Evolutionary conservation across 1,140 invertebrate genomes (phyloP).

Genomic region (Drosophila lowei): DNA sequence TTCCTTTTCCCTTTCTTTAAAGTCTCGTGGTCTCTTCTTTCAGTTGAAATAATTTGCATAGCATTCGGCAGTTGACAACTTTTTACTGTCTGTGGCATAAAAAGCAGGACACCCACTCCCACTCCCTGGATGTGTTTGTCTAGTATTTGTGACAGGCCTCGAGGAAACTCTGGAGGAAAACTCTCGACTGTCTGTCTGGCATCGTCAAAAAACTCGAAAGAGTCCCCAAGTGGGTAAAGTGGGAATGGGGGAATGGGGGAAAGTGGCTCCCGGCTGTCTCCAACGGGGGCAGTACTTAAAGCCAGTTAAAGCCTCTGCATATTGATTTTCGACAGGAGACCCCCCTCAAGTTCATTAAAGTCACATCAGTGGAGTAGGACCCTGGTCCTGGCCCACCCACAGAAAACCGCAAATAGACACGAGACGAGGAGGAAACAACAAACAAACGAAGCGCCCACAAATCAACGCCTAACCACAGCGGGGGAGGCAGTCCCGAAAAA

Average conservation of each 20-base stretch:
- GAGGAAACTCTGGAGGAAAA: constrained; percentile 11
- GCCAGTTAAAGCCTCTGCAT: constrained; percentile 17
- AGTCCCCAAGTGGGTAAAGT: no score
- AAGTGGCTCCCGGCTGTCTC: constrained; percentile 5
- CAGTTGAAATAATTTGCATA: constrained; percentile 58
- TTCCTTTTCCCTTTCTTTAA: not conserved
- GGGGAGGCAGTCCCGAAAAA: constrained; percentile 2
- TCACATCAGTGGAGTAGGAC: constrained; percentile 55
- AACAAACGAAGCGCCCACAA: constrained; percentile 67
- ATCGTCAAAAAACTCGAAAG: not conserved
- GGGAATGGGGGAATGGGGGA: no score
- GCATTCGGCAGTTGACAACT: constrained; percentile 69
- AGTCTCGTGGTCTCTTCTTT: not conserved
- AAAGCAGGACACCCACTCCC: not conserved
- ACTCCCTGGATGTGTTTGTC: constrained; percentile 45
- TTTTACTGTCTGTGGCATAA: constrained; percentile 47
- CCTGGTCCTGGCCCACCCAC: constrained; percentile 10
- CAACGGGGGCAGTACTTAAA: constrained; percentile 45
- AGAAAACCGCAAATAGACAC: constrained; percentile 72
- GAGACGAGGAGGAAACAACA: constrained; percentile 46
- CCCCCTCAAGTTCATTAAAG: constrained; percentile 72
- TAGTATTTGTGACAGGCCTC: constrained; percentile 66
- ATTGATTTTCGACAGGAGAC: constrained; percentile 64
- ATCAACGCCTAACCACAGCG: constrained; percentile 75
- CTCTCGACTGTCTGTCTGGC: constrained; percentile 21